Percentiles rank a stretch among this genome's conserved stretches.
phyloP scores from a whole-genome alignment of 2,113 vertebrate genomes.

The Poeciliopsis turrubarensis region DNA sequence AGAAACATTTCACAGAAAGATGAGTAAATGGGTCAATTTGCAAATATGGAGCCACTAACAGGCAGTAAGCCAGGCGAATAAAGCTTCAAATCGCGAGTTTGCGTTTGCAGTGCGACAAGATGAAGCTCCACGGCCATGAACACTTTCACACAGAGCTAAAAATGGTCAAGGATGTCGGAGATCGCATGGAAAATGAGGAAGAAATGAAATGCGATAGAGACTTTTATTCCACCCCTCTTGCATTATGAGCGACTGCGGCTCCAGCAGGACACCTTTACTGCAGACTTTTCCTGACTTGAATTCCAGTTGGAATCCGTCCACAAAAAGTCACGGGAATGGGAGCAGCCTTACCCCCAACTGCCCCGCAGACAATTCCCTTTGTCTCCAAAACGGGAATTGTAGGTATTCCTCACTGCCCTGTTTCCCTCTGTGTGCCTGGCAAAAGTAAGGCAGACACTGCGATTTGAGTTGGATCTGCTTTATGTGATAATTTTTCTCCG shows the following conservation, averaged over 20 bases:
- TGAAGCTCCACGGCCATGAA: too few species aligned
- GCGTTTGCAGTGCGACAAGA: not conserved
- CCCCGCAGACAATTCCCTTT: slow-evolving; percentile 59
- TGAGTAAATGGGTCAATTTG: too few species aligned
- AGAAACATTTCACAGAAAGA: too few species aligned
- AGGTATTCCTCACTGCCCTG: slow-evolving; percentile 49
- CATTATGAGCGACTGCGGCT: not conserved
- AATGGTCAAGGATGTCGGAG: slow-evolving; percentile 1
- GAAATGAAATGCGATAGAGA: slow-evolving; percentile 11
- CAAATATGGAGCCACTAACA: too few species aligned
- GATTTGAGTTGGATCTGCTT: slow-evolving; percentile 28
- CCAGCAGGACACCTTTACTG: not conserved
- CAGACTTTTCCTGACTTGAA: slow-evolving; percentile 26
- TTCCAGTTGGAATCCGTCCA: slow-evolving; percentile 40
- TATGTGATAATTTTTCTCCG: slow-evolving; percentile 20
- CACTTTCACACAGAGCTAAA: not conserved
- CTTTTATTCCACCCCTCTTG: not conserved
- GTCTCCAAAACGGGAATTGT: slow-evolving; percentile 66
- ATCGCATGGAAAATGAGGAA: slow-evolving; percentile 1
- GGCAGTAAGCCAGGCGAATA: too few species aligned
- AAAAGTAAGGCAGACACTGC: not conserved
- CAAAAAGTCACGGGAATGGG: slow-evolving; percentile 54
- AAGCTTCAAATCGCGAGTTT: too few species aligned
- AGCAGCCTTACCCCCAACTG: slow-evolving; percentile 56
- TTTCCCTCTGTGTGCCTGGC: slow-evolving; percentile 10